Percentiles rank a stretch among this genome's conserved stretches.
These are phyloP conservation scores for Drosophila yooni DNA, from an alignment of 2,888 invertebrate species.

Conservation along the genomic window DNA sequence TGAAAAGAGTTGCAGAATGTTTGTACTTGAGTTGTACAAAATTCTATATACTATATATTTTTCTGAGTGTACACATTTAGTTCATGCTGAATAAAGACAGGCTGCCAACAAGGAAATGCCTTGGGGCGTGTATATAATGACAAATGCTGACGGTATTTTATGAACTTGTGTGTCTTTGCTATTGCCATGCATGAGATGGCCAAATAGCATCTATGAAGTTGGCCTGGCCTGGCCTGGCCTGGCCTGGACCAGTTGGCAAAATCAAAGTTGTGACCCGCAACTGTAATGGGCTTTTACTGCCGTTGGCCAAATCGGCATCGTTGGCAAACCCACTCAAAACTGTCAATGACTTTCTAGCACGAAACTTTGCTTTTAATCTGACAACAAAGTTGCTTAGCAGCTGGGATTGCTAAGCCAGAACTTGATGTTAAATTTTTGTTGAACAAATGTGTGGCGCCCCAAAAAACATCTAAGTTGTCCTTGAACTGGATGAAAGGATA, in stretches of 20 bases:
- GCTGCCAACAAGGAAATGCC: background rate
- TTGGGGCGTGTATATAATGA: constrained; percentile 4
- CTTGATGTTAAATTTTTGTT: constrained; percentile 42
- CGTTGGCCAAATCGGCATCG: constrained; percentile 24
- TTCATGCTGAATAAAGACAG: constrained; percentile 1
- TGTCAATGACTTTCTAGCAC: constrained; percentile 37
- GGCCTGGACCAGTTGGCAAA: constrained; percentile 68
- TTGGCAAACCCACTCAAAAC: constrained; percentile 16
- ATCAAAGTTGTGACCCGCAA: constrained; percentile 72
- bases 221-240: constrained; percentile 13
- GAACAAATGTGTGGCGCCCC: constrained; percentile 28
- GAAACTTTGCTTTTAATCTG: constrained; percentile 72
- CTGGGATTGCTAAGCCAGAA: constrained; percentile 38
- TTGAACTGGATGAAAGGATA: constrained; percentile 44
- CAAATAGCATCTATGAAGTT: background rate
- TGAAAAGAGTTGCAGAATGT: background rate
- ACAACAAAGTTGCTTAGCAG: constrained; percentile 63
- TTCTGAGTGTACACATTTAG: background rate
- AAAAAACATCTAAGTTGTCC: constrained; percentile 68
- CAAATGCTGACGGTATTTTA: constrained; percentile 7
- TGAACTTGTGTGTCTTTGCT: constrained; percentile 2
- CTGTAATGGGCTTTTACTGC: constrained; percentile 74
- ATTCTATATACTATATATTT: background rate
- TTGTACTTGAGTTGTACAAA: background rate
- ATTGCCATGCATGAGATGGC: constrained; percentile 11